Conservation (phyloP, 2,888 invertebrate genomes). For the Hedychridium roseum region DNA sequence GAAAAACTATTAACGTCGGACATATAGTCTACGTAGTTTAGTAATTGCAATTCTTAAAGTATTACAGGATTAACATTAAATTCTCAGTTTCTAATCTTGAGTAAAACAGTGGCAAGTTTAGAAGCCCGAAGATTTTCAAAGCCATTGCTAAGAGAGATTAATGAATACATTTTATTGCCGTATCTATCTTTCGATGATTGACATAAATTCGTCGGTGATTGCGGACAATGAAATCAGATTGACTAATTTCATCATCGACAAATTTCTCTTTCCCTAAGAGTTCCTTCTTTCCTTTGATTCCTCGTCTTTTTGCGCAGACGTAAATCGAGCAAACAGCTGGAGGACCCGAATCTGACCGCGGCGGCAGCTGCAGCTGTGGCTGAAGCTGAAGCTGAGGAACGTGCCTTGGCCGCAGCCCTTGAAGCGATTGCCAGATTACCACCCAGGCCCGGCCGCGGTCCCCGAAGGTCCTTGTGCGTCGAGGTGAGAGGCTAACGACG, state of each 20-base stretch:
- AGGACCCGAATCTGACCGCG: conserved; percentile 79
- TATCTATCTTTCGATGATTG: no score
- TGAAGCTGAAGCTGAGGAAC: conserved; percentile 75
- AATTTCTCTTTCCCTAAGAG: no score
- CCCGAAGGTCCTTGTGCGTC: conserved; percentile 74
- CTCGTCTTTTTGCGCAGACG: conserved; percentile 54
- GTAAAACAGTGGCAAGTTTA: no score
- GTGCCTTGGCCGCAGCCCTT: conserved; percentile 77
- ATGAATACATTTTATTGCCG: no score
- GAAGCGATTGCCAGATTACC: conserved; percentile 70
- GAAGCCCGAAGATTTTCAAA: no score
- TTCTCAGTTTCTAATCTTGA: no score
- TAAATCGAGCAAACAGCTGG: conserved; percentile 63
- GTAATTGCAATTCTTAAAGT: not conserved
- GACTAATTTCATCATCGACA: no score
- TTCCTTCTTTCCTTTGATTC: no score
- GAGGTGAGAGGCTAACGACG: conserved; percentile 60
- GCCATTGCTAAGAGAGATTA: no score
- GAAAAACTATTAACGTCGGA: not conserved
- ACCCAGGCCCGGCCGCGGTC: conserved; percentile 64
- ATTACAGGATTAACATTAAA: no score
- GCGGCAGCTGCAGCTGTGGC: conserved; percentile 78
- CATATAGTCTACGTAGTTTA: not conserved
- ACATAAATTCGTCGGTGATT: no score
- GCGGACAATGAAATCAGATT: no score